Evolutionary conservation across 2,113 vertebrate species (phyloP).

Genomic region (Orthonyx spaldingii): DNA sequence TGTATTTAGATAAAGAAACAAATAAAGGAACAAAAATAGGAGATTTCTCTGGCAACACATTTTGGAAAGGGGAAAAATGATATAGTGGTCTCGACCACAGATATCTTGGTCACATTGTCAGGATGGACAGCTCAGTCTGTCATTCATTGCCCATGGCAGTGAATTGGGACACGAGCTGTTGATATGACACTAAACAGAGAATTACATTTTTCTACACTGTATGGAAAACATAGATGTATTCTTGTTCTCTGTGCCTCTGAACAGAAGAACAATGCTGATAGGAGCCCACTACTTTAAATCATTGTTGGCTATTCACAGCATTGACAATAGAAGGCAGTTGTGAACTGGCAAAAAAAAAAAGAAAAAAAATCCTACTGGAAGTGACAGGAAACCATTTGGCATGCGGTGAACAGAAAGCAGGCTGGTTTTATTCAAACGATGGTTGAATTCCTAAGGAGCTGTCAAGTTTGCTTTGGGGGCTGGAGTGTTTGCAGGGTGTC

Average conservation of each 20-base stretch:
- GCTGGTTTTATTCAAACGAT: neutral
- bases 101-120: conserved; percentile 53
- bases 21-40: conserved; percentile 38
- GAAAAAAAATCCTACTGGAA: neutral
- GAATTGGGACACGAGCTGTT: conserved; percentile 44
- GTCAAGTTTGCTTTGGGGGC: neutral
- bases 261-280: conserved; percentile 65
- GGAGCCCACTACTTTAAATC: conserved; percentile 19
- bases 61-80: neutral
- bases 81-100: neutral
- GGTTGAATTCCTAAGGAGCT: neutral
- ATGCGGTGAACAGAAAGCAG: neutral
- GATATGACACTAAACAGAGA: conserved; percentile 60
- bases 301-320: conserved; percentile 21
- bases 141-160: conserved; percentile 29
- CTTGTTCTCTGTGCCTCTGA: conserved; percentile 44
- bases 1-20: conserved; percentile 61
- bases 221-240: conserved; percentile 47
- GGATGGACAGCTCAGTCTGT: conserved; percentile 48
- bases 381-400: neutral
- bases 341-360: neutral
- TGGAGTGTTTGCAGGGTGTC: neutral
- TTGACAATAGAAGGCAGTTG: conserved; percentile 45
- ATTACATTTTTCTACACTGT: conserved; percentile 53
- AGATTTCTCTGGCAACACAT: neutral